A percentile compares a stretch with the other conserved stretches of the same genome.
These are phyloP conservation scores for Eurystomus glaucurus DNA, from an alignment of 2,797 vertebrate genomes.

Conservation along the genomic window DNA sequence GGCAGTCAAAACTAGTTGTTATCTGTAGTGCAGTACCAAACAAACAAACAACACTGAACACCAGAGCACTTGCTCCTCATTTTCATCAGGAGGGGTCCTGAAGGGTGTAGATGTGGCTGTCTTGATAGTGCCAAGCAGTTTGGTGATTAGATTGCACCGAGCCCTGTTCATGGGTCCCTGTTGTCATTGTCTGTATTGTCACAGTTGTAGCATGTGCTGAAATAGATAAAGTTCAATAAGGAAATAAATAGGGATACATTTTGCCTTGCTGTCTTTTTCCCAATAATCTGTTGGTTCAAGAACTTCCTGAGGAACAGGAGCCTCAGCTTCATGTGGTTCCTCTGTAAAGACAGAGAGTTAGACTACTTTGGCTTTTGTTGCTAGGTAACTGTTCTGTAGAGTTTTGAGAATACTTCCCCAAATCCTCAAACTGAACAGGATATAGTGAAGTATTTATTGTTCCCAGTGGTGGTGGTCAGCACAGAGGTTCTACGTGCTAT, in stretches of 20 bases:
- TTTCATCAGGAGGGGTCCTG: neutral
- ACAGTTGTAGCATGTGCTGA: neutral
- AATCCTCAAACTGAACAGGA: neutral
- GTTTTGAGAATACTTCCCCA: neutral
- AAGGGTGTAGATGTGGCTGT: neutral
- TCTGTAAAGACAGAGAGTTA: neutral
- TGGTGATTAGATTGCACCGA: neutral
- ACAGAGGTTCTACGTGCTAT: rapidly evolving
- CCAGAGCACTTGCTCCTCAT: neutral
- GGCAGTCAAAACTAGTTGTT: neutral
- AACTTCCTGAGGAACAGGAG: neutral
- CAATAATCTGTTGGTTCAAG: rapidly evolving
- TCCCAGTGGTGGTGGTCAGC: neutral
- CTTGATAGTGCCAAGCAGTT: neutral
- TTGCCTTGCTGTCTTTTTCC: neutral
- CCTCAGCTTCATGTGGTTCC: neutral
- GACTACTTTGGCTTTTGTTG: neutral
- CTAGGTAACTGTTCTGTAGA: neutral
- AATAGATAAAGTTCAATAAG: neutral
- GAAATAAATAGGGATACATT: neutral
- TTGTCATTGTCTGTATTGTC: neutral
- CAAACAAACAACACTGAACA: neutral
- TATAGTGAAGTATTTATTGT: neutral
- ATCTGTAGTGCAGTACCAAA: neutral
- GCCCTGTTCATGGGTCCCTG: neutral